phyloP scores from a whole-genome alignment of 2,797 vertebrate genomes.

The Peromyscus melanophrys region DNA sequence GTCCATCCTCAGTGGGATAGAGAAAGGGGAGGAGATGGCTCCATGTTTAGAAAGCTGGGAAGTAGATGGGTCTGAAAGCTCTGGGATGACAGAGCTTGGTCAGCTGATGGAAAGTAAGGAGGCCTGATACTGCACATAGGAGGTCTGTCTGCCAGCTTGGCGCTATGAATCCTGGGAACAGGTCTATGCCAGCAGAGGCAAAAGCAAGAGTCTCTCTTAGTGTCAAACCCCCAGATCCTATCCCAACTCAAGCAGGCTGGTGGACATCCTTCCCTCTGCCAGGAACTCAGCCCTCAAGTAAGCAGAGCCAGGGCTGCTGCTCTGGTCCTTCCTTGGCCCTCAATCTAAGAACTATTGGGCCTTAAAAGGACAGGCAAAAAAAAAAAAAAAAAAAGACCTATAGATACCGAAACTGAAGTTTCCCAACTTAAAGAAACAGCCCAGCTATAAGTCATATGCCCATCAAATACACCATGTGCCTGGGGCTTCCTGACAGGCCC shows the following conservation, averaged over 20 bases:
- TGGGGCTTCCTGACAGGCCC: not conserved
- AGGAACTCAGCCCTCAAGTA: not conserved
- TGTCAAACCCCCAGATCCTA: not conserved
- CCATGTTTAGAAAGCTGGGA: not conserved
- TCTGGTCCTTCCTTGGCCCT: not conserved
- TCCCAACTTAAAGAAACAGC: not conserved
- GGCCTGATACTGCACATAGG: not conserved
- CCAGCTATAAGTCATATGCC: not conserved
- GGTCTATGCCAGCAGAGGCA: not conserved
- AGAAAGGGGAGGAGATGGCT: not conserved
- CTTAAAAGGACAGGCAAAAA: not conserved
- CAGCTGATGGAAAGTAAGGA: not conserved
- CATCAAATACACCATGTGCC: fast-evolving
- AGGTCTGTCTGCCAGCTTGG: too few species aligned
- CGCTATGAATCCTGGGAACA: not conserved
- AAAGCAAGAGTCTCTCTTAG: not conserved
- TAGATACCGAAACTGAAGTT: not conserved
- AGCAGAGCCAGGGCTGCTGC: not conserved
- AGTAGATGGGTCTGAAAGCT: fast-evolving
- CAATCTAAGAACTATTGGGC: not conserved
- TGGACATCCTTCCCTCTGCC: not conserved
- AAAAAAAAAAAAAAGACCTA: not conserved
- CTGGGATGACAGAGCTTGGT: too few species aligned
- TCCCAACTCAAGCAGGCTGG: not conserved
- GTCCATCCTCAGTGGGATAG: not conserved